These are phyloP conservation scores for Pteronura brasiliensis DNA, from an alignment of 2,113 vertebrate species.

Conservation along the genomic window DNA sequence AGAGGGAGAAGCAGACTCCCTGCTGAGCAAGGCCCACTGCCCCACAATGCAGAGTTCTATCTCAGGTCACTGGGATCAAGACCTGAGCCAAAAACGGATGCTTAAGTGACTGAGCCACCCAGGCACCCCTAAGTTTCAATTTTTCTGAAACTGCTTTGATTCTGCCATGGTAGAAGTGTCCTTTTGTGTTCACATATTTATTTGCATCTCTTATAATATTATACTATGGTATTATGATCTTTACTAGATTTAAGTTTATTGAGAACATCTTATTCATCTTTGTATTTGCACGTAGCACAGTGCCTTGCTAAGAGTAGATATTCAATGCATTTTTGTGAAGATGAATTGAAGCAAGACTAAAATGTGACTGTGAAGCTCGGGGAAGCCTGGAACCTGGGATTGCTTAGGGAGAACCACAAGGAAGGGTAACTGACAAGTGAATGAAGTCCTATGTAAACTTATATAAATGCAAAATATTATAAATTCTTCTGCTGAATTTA, in stretches of 20 bases:
- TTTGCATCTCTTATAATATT: not conserved
- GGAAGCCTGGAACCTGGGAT: conserved; percentile 89
- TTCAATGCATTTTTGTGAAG: not conserved
- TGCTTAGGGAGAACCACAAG: conserved; percentile 90
- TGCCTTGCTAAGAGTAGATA: not conserved
- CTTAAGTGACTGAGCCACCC: no score
- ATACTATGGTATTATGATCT: not conserved
- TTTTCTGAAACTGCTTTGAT: not conserved
- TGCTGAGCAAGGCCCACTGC: no score
- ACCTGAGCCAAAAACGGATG: no score
- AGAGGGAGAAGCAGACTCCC: no score
- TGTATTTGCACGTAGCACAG: not conserved
- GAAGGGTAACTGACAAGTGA: conserved; percentile 89
- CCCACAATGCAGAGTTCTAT: no score
- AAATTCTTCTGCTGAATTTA: not conserved
- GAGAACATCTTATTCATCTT: not conserved
- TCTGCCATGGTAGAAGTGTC: not conserved
- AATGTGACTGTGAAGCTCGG: conserved; percentile 56
- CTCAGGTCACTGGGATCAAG: no score
- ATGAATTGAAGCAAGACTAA: not conserved
- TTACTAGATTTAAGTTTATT: not conserved
- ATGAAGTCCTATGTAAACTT: conserved; percentile 71
- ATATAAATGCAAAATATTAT: not conserved
- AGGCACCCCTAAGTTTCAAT: not conserved
- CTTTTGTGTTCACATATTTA: not conserved